A percentile compares a stretch with the other conserved stretches of the same genome.
Evolutionary conservation across 2,797 vertebrate species (phyloP).

Genomic region (Podarcis lilfordi): DNA sequence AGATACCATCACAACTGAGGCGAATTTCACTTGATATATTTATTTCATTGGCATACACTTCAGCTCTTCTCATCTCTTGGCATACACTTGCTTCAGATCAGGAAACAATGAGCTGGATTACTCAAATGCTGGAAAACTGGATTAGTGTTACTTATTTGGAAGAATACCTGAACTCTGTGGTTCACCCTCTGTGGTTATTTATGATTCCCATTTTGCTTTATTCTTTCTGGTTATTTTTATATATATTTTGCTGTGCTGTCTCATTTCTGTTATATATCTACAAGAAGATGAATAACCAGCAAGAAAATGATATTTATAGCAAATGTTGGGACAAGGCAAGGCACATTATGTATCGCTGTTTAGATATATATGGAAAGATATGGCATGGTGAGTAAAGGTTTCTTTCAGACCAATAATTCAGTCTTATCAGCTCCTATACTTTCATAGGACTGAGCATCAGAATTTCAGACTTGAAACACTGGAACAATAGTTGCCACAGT

Average conservation of each 20-base stretch:
- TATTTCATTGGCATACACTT: neutral
- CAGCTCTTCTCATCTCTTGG: too few species aligned
- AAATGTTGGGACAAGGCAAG: neutral
- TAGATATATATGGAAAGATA: neutral
- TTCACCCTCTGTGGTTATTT: neutral
- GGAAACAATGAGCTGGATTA: neutral
- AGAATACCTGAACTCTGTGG: neutral
- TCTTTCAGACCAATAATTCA: neutral
- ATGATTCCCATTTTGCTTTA: neutral
- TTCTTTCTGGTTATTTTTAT: fast-evolving
- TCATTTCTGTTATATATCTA: neutral
- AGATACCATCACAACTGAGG: neutral
- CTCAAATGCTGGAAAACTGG: neutral
- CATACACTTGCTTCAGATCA: neutral
- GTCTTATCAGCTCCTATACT: neutral
- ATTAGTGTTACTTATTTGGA: neutral
- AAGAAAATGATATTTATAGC: neutral
- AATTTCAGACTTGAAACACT: neutral
- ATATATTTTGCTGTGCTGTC: fast-evolving
- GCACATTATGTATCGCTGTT: neutral
- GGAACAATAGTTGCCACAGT: neutral
- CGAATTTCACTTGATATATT: neutral
- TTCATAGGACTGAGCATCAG: neutral
- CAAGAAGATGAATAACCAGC: neutral
- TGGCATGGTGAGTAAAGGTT: neutral